Percentiles rank a stretch among this genome's conserved stretches.
Conservation (phyloP, 2,888 invertebrate species). For the Ophion slaviceki region DNA sequence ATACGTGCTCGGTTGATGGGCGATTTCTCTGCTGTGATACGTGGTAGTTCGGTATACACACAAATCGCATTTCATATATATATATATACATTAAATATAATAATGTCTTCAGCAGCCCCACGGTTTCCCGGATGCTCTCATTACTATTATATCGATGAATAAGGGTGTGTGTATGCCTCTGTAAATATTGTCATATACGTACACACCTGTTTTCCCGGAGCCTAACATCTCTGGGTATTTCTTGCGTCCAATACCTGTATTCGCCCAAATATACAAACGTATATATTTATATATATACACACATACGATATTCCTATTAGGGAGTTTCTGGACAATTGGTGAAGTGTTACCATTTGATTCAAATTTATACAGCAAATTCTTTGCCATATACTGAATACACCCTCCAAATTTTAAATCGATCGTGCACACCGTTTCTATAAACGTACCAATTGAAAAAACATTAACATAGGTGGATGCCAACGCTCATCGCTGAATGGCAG, state of each 20-base stretch:
- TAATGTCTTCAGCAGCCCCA: conserved; percentile 52
- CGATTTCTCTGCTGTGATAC: conserved; percentile 51
- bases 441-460: too few species aligned
- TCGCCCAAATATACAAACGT: background rate
- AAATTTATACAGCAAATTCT: too few species aligned
- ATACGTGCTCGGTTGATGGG: conserved; percentile 51
- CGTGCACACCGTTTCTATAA: too few species aligned
- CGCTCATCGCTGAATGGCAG: too few species aligned
- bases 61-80: background rate
- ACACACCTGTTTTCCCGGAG: too few species aligned
- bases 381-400: too few species aligned
- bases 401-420: too few species aligned
- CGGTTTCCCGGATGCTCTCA: conserved; percentile 57
- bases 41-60: conserved; percentile 9
- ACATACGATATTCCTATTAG: background rate
- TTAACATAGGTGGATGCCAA: too few species aligned
- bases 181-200: conserved; percentile 34
- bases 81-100: too few species aligned
- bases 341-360: too few species aligned
- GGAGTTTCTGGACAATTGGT: too few species aligned
- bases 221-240: conserved; percentile 6
- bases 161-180: conserved; percentile 25
- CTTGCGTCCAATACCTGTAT: conserved; percentile 45
- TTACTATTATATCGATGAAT: conserved; percentile 52
- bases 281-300: background rate